Evolutionary conservation across 2,797 vertebrate genomes (phyloP).

Genomic region (Enteromius mattozi): DNA sequence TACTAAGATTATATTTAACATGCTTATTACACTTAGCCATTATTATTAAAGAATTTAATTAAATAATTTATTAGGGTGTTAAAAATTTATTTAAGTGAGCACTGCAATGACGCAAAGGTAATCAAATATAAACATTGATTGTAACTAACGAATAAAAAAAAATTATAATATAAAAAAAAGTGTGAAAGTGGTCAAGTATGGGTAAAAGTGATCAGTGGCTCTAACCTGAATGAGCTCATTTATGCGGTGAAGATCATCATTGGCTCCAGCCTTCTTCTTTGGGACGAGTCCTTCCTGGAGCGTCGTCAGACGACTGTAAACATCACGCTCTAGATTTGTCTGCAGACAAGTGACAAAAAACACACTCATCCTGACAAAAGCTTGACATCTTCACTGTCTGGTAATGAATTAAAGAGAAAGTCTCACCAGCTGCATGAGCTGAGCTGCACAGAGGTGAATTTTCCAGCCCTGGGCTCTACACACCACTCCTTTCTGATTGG

Average conservation of each 20-base stretch:
- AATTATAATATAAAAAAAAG: neutral
- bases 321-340: conserved; percentile 95
- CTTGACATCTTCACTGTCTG: neutral
- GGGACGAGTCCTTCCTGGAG: conserved; percentile 96
- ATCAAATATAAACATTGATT: neutral
- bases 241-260: conserved; percentile 96
- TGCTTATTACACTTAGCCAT: neutral
- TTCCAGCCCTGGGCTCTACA: conserved; percentile 99
- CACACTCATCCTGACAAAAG: neutral
- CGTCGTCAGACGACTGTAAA: conserved; percentile 92
- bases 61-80: neutral
- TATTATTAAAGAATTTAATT: neutral
- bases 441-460: conserved; percentile 95
- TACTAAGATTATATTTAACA: neutral
- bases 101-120: neutral
- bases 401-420: neutral
- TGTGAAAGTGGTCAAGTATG: neutral
- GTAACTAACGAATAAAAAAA: neutral
- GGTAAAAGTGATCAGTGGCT: neutral
- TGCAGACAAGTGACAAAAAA: conserved; percentile 61
- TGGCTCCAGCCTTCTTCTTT: conserved; percentile 92
- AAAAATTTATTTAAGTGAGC: neutral
- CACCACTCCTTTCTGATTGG: conserved; percentile 95
- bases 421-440: conserved; percentile 95
- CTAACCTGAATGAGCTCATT: conserved; percentile 97